phyloP scores from a whole-genome alignment of 2,888 invertebrate species.

The Tachina lurida region DNA sequence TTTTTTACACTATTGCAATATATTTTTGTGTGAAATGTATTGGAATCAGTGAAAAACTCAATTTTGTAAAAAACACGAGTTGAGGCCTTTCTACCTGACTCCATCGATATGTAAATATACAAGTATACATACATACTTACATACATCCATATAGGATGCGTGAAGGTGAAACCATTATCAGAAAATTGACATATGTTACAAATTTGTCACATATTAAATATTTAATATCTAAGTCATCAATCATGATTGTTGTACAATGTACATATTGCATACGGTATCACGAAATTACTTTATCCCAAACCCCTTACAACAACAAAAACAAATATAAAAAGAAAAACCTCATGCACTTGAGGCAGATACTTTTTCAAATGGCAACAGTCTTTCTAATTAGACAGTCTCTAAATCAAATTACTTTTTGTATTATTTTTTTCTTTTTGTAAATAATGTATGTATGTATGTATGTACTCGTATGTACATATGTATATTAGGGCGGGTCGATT shows the following conservation, averaged over 20 bases:
- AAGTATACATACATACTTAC: too few relatives aligned
- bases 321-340: neutral
- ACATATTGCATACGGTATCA: neutral
- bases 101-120: too few relatives aligned
- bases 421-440: neutral
- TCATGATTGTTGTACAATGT: neutral
- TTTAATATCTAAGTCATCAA: neutral
- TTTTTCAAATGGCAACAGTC: conserved; percentile 16
- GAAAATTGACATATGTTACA: too few relatives aligned
- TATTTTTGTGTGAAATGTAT: too few relatives aligned
- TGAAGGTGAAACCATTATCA: neutral
- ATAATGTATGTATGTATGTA: neutral
- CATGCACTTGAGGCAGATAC: neutral
- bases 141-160: neutral
- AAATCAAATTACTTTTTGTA: conserved; percentile 6
- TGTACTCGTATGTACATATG: too few relatives aligned
- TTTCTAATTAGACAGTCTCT: conserved; percentile 2
- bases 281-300: conserved; percentile 45
- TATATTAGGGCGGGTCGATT: too few relatives aligned
- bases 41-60: too few relatives aligned
- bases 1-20: too few relatives aligned
- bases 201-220: neutral
- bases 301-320: neutral
- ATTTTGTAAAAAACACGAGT: too few relatives aligned
- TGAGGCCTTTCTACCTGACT: too few relatives aligned